Percentiles rank a stretch among this genome's conserved stretches.
phyloP scores from a whole-genome alignment of 2,113 vertebrate genomes.

The Hypocryptadius cinnamomeus region DNA sequence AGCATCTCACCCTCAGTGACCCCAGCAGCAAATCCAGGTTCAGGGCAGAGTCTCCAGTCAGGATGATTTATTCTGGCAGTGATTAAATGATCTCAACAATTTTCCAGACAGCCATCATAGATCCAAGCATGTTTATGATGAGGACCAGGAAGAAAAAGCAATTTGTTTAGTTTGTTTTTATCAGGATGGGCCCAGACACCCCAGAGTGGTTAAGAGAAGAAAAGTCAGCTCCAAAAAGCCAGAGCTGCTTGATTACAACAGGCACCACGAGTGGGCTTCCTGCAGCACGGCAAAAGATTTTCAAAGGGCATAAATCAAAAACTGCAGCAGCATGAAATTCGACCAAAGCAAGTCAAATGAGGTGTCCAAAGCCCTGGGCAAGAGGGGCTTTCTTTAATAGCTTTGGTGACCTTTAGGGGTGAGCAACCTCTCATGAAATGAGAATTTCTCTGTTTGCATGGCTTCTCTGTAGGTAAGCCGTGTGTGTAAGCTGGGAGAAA shows the following conservation, averaged over 20 bases:
- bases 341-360: slow-evolving; percentile 33
- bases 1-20: not conserved
- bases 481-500: not conserved
- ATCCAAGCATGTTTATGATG: not conserved
- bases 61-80: slow-evolving; percentile 16
- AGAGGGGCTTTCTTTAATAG: not conserved
- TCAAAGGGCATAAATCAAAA: slow-evolving; percentile 34
- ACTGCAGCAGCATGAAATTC: slow-evolving; percentile 24
- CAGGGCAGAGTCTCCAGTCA: not conserved
- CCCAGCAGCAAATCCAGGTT: not conserved
- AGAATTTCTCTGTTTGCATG: not conserved
- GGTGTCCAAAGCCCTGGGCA: slow-evolving; percentile 17
- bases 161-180: slow-evolving; percentile 30
- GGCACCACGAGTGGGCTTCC: not conserved
- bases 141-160: not conserved
- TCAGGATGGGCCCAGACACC: not conserved
- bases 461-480: not conserved
- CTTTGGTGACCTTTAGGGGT: slow-evolving; percentile 10
- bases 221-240: not conserved
- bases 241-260: slow-evolving; percentile 1
- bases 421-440: slow-evolving; percentile 2
- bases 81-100: slow-evolving; percentile 27
- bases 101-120: slow-evolving; percentile 1
- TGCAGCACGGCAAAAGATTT: not conserved
- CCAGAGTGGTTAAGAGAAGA: not conserved